Conservation (phyloP, 2,888 invertebrate genomes). For the Geophilus truncorum region DNA sequence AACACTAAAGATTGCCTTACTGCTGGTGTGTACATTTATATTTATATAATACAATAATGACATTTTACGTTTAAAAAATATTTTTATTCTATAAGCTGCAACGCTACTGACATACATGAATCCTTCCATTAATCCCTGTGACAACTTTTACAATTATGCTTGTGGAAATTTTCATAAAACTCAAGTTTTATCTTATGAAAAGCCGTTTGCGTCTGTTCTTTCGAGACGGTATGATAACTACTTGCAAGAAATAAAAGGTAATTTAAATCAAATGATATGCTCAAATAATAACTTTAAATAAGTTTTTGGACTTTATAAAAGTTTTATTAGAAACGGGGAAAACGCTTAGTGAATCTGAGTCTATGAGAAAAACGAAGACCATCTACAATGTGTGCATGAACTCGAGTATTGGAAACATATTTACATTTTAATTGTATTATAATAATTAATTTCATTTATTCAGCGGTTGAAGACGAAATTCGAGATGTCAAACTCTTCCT, state of each 20-base stretch:
- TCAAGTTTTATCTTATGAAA: neutral
- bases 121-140: neutral
- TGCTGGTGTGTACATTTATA: neutral
- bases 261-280: no score
- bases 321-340: neutral
- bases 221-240: neutral
- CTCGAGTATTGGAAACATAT: neutral
- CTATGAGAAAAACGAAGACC: neutral
- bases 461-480: neutral
- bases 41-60: no score
- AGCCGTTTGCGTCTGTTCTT: neutral
- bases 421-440: neutral
- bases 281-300: neutral
- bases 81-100: neutral
- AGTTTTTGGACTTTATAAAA: neutral
- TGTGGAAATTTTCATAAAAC: neutral
- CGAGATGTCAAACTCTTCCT: neutral
- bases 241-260: neutral
- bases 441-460: neutral
- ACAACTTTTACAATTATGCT: neutral
- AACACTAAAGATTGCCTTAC: neutral
- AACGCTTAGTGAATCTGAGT: neutral
- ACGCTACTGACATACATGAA: neutral
- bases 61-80: neutral
- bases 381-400: neutral